phyloP scores from a whole-genome alignment of 2,797 vertebrate genomes.

The Coluber constrictor region DNA sequence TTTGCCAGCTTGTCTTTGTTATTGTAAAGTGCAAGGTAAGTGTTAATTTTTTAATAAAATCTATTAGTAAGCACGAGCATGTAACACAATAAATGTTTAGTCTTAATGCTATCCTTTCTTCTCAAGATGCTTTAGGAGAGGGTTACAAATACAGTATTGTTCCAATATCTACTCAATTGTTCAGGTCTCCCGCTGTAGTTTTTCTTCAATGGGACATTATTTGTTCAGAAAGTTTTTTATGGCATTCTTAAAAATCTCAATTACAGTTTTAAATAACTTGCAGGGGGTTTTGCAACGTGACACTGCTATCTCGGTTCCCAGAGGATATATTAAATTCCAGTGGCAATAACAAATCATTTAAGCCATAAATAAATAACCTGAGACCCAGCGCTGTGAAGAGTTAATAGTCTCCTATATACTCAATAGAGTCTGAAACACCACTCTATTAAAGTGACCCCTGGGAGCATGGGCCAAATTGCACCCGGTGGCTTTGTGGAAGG shows the following conservation, averaged over 20 bases:
- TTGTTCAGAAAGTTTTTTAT: conserved; percentile 80
- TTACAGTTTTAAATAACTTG: conserved; percentile 80
- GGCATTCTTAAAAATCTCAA: conserved; percentile 75
- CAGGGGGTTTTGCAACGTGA: conserved; percentile 74
- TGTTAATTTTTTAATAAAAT: conserved; percentile 30
- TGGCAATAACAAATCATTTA: conserved; percentile 84
- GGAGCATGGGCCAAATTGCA: conserved; percentile 87
- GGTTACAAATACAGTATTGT: conserved; percentile 59
- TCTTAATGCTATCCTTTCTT: neutral
- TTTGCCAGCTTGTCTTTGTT: conserved; percentile 22
- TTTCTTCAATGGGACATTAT: conserved; percentile 73
- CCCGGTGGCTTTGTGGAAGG: conserved; percentile 85
- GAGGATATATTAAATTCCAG: conserved; percentile 78
- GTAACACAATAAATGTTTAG: conserved; percentile 48
- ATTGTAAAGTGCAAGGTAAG: conserved; percentile 33
- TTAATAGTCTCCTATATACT: conserved; percentile 97
- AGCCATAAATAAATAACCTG: conserved; percentile 92
- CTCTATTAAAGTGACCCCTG: conserved; percentile 99
- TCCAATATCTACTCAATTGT: conserved; percentile 63
- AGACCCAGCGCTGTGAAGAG: conserved; percentile 88
- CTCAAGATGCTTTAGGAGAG: neutral
- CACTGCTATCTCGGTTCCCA: conserved; percentile 74
- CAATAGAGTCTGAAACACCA: conserved; percentile 94
- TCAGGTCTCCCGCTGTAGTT: conserved; percentile 71
- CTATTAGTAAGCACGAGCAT: conserved; percentile 45